Evolutionary conservation across 2,113 vertebrate species (phyloP), one percentile per base, ranked within the genome.

Genomic region (Proteles cristata): DNA sequence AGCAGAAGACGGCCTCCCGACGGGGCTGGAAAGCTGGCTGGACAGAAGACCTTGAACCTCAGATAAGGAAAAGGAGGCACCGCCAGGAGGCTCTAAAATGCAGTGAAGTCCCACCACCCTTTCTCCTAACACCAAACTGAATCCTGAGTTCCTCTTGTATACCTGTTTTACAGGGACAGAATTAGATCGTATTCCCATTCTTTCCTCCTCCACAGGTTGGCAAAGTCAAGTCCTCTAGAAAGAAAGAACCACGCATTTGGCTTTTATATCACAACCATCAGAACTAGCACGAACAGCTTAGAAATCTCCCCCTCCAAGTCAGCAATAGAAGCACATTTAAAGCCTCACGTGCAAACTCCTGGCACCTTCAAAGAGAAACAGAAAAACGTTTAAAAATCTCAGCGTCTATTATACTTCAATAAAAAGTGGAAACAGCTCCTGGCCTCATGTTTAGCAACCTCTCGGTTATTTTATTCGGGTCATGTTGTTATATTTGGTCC

Each of bases 321-420:
- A 79, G 28, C 53, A 63, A 39, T 10, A 53, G 63, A 93, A 87
- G 35, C 43, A 33, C 48, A 91, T 76, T 68, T 26, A 88, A 97
- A 95, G 55, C 58, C 16, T 86, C 31, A 28, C 1, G 0, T 83
- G 55, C 58, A 86, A 55, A 93, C 39, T 76, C 50, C n/a, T 88
- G 55, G 19, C 53, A 35, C 31, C 81, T 93, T 92, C 95, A 50
- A 71, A 91, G 80, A 92, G 35, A 71, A 96, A 89, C 19, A 92
- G 53, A 80, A 90, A 71, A 92, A 63, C 48, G 28, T 21, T 39
- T 25, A 21, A 80, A 90, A 92, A 71, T 39, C 61, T 26, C 65
- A 88, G 39, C 15, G 33, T 66, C 90, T 65, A 10, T 79, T 19
- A 77, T n/a, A 76, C 31, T 48, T 77, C 28, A 90, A 31, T 68